A percentile compares a stretch with the other conserved stretches of the same genome.
These are phyloP conservation scores for Stigmatopora nigra DNA, from an alignment of 2,113 vertebrate genomes.

Conservation along the genomic window DNA sequence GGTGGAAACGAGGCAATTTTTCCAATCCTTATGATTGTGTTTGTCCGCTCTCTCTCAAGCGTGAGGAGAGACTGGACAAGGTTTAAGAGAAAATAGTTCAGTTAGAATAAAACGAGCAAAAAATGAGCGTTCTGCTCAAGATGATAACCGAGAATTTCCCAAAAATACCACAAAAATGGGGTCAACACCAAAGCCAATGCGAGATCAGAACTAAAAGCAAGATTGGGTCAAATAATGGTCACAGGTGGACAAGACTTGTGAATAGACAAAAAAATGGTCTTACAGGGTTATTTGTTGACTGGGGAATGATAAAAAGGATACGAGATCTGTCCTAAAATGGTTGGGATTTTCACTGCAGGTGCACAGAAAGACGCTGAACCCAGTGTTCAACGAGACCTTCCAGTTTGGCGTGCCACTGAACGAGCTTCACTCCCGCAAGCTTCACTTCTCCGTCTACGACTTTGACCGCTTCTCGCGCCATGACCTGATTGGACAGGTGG, in stretches of 20 bases:
- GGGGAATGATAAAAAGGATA: background rate
- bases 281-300: background rate
- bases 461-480: constrained; percentile 92
- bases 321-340: background rate
- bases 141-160: too few species aligned
- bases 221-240: too few species aligned
- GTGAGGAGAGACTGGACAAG: background rate
- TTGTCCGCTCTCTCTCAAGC: background rate
- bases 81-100: background rate
- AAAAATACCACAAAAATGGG: background rate
- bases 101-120: background rate
- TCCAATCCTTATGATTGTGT: background rate
- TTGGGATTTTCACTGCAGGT: constrained; percentile 55
- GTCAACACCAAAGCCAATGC: too few species aligned
- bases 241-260: too few species aligned
- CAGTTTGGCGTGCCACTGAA: constrained; percentile 85
- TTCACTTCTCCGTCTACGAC: constrained; percentile 92
- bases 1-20: background rate
- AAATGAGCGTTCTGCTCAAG: too few species aligned
- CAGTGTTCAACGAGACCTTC: constrained; percentile 89
- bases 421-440: constrained; percentile 83
- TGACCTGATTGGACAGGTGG: constrained; percentile 89
- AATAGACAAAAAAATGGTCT: background rate
- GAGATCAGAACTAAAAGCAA: too few species aligned
- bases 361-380: constrained; percentile 90